Evolutionary conservation across 1,140 invertebrate genomes (phyloP), one percentile per base, ranked within the genome.

Genomic region (Drosophila neocordata): DNA sequence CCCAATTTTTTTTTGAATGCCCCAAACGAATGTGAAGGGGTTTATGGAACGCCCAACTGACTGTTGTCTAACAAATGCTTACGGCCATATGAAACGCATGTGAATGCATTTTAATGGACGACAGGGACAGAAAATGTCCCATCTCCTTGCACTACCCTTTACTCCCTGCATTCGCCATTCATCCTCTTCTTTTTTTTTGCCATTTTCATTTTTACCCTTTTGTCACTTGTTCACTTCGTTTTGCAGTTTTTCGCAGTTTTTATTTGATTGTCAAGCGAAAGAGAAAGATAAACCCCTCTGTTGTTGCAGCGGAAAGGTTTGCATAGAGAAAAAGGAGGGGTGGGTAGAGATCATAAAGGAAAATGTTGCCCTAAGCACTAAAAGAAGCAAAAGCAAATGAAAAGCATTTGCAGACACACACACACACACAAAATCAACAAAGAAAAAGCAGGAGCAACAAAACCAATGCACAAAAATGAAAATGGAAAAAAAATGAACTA

Each of bases 21-120:
- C 1, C 27, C 3, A 1, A 31, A 31, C 27, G 27, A 59, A 52
- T 24, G 22, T 15, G n/a, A 48, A 48, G 37, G 7, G 13, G 48
- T 27, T 22, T 18, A 20, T 11, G 24, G 37, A 15, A 34, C 69
- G 72, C 22, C 22, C 48, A 64, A 44, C 20, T 61, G 65, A 57
- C 64, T 56, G 52, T 51, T 68, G 60, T 37, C 77, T 70, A 81
- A 87, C 73, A 87, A 31, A 85, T 77, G 60, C 56, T 22, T 5
- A 9, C 8, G 55, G 52, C 65, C 48, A 22, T 59, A 52, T 52
- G 53, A 63, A 73, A 63, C 53, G 76, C 76, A 67, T 79, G 22
- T 79, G 65, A 79, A 85, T 76, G 80, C 73, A 83, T 64, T 75
- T 85, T 68, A 81, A 77, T 82, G 73, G 51, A 44, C 37, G 48